phyloP scores from a whole-genome alignment of 2,797 vertebrate genomes.

The Dermochelys coriacea region DNA sequence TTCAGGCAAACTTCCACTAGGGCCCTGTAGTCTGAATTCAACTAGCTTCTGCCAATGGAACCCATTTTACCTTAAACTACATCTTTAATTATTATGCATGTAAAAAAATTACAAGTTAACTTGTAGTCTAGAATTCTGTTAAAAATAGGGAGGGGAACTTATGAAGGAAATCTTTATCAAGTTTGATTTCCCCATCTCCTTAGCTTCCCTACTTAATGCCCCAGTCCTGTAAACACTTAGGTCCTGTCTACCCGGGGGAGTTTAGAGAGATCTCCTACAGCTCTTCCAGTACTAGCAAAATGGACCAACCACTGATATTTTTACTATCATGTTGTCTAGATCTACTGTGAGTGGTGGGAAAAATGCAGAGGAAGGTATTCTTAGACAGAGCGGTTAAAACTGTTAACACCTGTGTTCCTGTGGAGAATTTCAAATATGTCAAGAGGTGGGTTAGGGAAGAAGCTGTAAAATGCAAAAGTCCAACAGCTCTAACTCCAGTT shows the following conservation, averaged over 20 bases:
- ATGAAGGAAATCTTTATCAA: background rate
- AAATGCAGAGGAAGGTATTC: background rate
- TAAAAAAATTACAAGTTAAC: background rate
- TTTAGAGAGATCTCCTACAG: background rate
- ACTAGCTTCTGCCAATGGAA: background rate
- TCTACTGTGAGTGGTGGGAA: background rate
- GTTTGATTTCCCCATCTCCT: background rate
- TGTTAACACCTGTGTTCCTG: conserved; percentile 42
- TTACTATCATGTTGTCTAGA: background rate
- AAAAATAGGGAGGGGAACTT: background rate
- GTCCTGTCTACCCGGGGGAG: background rate
- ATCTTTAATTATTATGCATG: background rate
- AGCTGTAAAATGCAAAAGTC: conserved; percentile 66
- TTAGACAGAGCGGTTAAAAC: background rate
- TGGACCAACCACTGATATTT: background rate
- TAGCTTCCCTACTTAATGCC: background rate
- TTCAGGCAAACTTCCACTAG: background rate
- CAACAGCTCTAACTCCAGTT: conserved; percentile 26
- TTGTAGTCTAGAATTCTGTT: background rate
- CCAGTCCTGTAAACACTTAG: background rate
- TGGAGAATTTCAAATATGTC: conserved; percentile 71
- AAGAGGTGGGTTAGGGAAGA: conserved; percentile 66
- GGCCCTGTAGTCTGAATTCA: background rate
- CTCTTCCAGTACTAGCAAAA: background rate
- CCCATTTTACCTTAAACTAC: background rate